Evolutionary conservation across 2,888 invertebrate species (phyloP).

Genomic region (Dexiosoma caninum): DNA sequence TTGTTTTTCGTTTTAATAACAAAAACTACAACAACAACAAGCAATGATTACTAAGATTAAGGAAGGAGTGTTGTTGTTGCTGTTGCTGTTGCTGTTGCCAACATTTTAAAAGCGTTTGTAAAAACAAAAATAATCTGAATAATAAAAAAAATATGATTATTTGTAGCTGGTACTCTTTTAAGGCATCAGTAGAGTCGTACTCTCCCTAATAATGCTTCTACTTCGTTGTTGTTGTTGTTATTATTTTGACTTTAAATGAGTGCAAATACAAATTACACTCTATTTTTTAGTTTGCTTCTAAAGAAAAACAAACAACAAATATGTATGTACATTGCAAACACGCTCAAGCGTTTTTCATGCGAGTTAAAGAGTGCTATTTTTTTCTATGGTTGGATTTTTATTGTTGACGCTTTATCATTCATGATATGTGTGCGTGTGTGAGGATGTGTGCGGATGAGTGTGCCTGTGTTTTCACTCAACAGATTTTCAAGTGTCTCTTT

Average conservation of each 20-base stretch:
- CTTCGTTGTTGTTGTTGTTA: neutral
- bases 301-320: neutral
- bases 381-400: neutral
- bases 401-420: too few relatives aligned
- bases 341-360: neutral
- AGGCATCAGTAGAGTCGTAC: too few relatives aligned
- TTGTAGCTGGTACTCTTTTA: slow-evolving; percentile 35
- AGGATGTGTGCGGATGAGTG: too few relatives aligned
- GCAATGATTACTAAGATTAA: slow-evolving; percentile 54
- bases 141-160: slow-evolving; percentile 4
- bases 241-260: slow-evolving; percentile 5
- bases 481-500: slow-evolving; percentile 33
- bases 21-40: too few relatives aligned
- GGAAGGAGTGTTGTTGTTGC: slow-evolving; percentile 17
- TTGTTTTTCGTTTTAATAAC: slow-evolving; percentile 25
- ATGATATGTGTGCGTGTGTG: too few relatives aligned
- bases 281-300: neutral
- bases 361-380: slow-evolving; percentile 13
- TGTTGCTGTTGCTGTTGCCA: neutral
- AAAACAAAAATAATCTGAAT: slow-evolving; percentile 13
- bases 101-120: slow-evolving; percentile 29
- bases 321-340: neutral
- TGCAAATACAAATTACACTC: slow-evolving; percentile 10
- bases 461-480: slow-evolving; percentile 10
- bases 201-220: slow-evolving; percentile 4